Evolutionary conservation across 2,888 invertebrate species (phyloP).

Genomic region (Eupithecia insigniata): DNA sequence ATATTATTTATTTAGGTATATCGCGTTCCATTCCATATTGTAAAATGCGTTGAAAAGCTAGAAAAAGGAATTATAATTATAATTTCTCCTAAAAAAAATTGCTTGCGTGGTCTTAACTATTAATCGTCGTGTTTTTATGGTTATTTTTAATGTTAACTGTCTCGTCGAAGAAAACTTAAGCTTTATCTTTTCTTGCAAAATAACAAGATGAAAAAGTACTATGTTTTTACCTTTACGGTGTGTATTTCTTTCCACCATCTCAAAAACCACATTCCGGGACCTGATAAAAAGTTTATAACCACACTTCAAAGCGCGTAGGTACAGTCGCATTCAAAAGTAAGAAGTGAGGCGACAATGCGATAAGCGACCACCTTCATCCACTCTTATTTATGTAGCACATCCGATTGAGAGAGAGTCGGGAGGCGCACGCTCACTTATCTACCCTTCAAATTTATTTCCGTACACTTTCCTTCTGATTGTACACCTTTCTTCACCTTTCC

Average conservation of each 20-base stretch:
- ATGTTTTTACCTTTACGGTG: not conserved
- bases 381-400: slow-evolving; percentile 82
- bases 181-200: not conserved
- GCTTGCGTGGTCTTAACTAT: not conserved
- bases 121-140: not conserved
- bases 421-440: slow-evolving; percentile 77
- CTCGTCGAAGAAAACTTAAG: not conserved
- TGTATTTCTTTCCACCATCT: slow-evolving; percentile 15
- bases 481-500: slow-evolving; percentile 51
- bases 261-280: slow-evolving; percentile 33
- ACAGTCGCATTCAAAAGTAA: slow-evolving; percentile 63
- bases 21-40: too few species aligned
- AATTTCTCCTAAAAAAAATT: too few species aligned
- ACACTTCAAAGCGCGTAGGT: slow-evolving; percentile 39
- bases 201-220: not conserved
- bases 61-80: too few species aligned
- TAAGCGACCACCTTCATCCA: slow-evolving; percentile 73
- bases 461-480: slow-evolving; percentile 66
- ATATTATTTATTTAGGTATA: too few species aligned
- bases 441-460: slow-evolving; percentile 82
- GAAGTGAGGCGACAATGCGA: slow-evolving; percentile 67
- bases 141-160: not conserved
- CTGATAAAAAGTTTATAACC: slow-evolving; percentile 47
- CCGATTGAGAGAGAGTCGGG: slow-evolving; percentile 71
- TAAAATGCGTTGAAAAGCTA: too few species aligned